These are phyloP conservation scores for Sandelia bainsii DNA, from an alignment of 2,797 vertebrate species.

Conservation along the genomic window DNA sequence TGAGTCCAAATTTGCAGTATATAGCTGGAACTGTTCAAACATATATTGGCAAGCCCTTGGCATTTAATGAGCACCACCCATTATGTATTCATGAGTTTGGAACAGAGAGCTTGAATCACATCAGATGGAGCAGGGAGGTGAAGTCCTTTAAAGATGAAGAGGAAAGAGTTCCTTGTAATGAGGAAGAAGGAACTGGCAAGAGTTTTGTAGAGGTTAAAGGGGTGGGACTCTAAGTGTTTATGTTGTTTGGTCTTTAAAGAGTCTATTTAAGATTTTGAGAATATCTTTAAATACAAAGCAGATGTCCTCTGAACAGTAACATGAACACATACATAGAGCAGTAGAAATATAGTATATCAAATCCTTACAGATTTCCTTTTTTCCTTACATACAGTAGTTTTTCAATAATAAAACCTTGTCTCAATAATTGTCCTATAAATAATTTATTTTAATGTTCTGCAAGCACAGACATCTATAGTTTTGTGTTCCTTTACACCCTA, in stretches of 20 bases:
- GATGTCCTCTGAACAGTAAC: slow-evolving; percentile 47
- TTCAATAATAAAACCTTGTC: slow-evolving; percentile 49
- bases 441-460: slow-evolving; percentile 27
- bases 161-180: slow-evolving; percentile 33
- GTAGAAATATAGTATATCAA: slow-evolving; percentile 61
- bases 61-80: slow-evolving; percentile 77
- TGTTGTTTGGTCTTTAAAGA: slow-evolving; percentile 63
- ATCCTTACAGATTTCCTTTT: slow-evolving; percentile 36
- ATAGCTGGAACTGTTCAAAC: slow-evolving; percentile 66
- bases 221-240: slow-evolving; percentile 37
- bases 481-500: slow-evolving; percentile 13
- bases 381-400: slow-evolving; percentile 38
- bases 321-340: slow-evolving; percentile 54
- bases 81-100: slow-evolving; percentile 64
- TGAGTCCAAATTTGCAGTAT: slow-evolving; percentile 60
- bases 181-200: slow-evolving; percentile 45
- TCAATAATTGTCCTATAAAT: slow-evolving; percentile 48
- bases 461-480: slow-evolving; percentile 14
- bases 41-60: slow-evolving; percentile 81
- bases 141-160: slow-evolving; percentile 47
- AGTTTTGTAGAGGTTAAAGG: slow-evolving; percentile 46
- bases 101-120: slow-evolving; percentile 35
- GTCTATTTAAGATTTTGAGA: slow-evolving; percentile 56
- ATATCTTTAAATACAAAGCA: slow-evolving; percentile 41
- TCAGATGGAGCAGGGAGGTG: slow-evolving; percentile 47